A percentile compares a stretch with the other conserved stretches of the same genome.
Conservation (phyloP, 2,888 invertebrate species). For the Lithophane semibrunnea region DNA sequence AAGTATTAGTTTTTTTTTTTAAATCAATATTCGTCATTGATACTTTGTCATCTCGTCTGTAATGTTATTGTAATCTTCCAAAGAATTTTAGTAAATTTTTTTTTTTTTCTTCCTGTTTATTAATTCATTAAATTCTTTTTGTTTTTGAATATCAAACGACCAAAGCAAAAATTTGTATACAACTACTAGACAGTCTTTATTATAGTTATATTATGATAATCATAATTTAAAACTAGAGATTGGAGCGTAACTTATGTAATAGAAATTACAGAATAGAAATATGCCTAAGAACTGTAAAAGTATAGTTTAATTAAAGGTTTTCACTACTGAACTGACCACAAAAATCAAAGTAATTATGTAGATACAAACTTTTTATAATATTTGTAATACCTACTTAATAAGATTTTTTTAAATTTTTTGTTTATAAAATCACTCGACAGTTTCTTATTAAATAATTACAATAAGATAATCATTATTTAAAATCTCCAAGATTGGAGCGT, state of each 20-base stretch:
- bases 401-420: too few relatives aligned
- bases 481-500: too few relatives aligned
- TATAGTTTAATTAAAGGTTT: neutral
- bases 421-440: too few relatives aligned
- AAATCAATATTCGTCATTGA: neutral
- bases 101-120: neutral
- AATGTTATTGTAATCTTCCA: neutral
- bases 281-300: neutral
- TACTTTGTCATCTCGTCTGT: neutral
- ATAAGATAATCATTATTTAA: too few relatives aligned
- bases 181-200: neutral
- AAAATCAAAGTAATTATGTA: neutral
- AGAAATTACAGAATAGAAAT: too few relatives aligned
- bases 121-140: neutral
- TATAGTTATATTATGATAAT: neutral
- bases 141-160: neutral
- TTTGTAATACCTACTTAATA: neutral
- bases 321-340: neutral
- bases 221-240: neutral
- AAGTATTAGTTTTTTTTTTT: too few relatives aligned
- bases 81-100: neutral
- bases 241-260: neutral
- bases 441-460: too few relatives aligned
- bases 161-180: neutral
- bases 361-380: neutral